Evolutionary conservation across 2,113 vertebrate genomes (phyloP).

Genomic region (Trichechus manatus): DNA sequence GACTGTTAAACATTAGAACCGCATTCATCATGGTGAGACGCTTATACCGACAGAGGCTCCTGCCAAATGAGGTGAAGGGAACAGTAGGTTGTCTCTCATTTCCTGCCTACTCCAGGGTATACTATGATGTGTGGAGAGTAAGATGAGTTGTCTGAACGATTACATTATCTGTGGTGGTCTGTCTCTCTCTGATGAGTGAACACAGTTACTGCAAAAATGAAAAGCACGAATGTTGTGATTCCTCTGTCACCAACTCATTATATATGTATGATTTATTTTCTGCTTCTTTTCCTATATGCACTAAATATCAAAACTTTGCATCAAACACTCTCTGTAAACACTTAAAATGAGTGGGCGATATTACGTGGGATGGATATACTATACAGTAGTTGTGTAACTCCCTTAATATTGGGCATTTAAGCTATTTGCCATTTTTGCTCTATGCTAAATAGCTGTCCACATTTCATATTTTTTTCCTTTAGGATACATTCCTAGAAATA

Average conservation of each 20-base stretch:
- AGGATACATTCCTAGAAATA: background rate
- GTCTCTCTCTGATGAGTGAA: background rate
- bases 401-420: background rate
- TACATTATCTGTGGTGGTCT: background rate
- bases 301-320: background rate
- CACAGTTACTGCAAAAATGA: background rate
- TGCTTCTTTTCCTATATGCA: background rate
- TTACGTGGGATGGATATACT: background rate
- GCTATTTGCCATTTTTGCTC: background rate
- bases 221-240: background rate
- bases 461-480: background rate
- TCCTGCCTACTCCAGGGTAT: background rate
- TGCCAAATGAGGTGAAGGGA: background rate
- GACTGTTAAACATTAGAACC: background rate
- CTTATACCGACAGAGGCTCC: background rate
- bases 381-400: background rate
- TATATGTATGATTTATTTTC: background rate
- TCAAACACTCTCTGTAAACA: background rate
- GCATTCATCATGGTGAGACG: background rate
- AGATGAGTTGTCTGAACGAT: background rate
- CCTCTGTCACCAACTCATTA: background rate
- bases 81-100: background rate
- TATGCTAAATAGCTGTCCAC: background rate
- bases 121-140: background rate
- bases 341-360: background rate